Base-by-base conservation (phyloP, 2,797 vertebrate species). In the Emys orbicularis region DNA sequence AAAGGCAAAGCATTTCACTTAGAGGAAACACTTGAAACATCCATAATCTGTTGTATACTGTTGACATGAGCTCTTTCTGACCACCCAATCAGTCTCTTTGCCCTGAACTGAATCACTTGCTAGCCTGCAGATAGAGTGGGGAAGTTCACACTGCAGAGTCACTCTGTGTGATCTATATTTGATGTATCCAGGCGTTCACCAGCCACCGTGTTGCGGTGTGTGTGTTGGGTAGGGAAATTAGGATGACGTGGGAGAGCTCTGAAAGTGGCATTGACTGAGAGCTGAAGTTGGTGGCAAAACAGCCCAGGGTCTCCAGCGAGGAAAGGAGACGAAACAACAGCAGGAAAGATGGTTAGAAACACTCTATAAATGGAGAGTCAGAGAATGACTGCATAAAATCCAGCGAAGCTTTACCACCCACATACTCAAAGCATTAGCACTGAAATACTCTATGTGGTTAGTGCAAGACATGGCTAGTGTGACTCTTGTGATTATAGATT, bases 191-290 rank as follows among this genome's bases (percentile, higher is more conserved):
- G 84, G 41, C 56, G 4, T 9, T 25, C 37, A 3, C 50, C 16
- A 53, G 2, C 65, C 44, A 41, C 50, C 76, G 41, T 31, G 34
- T 56, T 47, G 37, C 1, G 1, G 79, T 57, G 44, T 0, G 0
- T 0, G 0, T 0, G 0, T 57, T 50, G 0, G 0, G 50, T 25
- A 86, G 34, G 44, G 29, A 11, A 41, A 1, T 3, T 0, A 0
- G 44, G 56, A 3, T 53, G 83, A 25, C 1, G 4, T 0, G 0
- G 88, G 31, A 34, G 37, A 37, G n/a, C 49, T 81, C 44, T 0
- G 12, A 29, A 1, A 6, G 52, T 34, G 81, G 27, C 27, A 27
- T 27, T 9, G 52, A 29, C 19, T 65, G 1, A 0, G 12, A 79
- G 3, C 79, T 80, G 34, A 7, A 87, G 6, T 8, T 83, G 54